Conservation (phyloP, 2,113 vertebrate species). For the Ploceus nigricollis region DNA sequence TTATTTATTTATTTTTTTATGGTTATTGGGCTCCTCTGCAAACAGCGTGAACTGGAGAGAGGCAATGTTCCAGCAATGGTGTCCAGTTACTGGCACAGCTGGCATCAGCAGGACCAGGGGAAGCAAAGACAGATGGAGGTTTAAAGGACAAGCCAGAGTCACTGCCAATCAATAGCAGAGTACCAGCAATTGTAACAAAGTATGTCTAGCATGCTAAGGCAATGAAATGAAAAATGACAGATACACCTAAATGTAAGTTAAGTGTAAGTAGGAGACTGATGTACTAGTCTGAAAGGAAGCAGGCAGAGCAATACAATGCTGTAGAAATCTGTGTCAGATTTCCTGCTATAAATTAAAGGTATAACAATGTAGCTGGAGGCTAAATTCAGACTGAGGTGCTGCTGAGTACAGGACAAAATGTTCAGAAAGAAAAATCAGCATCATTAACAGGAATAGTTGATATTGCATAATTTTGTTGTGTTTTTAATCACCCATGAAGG, state of each 20-base stretch:
- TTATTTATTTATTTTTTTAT: not conserved
- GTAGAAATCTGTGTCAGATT: slow-evolving; percentile 18
- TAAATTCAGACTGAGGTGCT: not conserved
- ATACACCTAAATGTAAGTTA: not conserved
- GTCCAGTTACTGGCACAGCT: not conserved
- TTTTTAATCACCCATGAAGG: not conserved
- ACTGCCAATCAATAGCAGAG: not conserved
- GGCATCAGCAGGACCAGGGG: not conserved
- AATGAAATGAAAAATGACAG: slow-evolving; percentile 1
- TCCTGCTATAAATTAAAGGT: not conserved
- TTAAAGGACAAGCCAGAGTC: not conserved
- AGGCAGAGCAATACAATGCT: not conserved
- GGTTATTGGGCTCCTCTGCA: not conserved
- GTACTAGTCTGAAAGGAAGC: not conserved
- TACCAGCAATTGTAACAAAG: not conserved
- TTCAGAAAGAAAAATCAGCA: not conserved
- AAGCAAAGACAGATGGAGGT: slow-evolving; percentile 28
- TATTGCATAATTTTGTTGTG: not conserved
- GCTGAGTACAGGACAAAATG: not conserved
- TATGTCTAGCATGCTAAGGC: not conserved
- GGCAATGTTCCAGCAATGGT: not conserved
- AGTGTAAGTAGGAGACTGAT: not conserved
- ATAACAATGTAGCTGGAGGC: slow-evolving; percentile 1
- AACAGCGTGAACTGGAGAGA: not conserved
- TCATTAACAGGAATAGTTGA: not conserved